Evolutionary conservation across 37 sponge, comb jelly and placozoan species (phyloP).

Genomic region (Theonella swinhoei): DNA sequence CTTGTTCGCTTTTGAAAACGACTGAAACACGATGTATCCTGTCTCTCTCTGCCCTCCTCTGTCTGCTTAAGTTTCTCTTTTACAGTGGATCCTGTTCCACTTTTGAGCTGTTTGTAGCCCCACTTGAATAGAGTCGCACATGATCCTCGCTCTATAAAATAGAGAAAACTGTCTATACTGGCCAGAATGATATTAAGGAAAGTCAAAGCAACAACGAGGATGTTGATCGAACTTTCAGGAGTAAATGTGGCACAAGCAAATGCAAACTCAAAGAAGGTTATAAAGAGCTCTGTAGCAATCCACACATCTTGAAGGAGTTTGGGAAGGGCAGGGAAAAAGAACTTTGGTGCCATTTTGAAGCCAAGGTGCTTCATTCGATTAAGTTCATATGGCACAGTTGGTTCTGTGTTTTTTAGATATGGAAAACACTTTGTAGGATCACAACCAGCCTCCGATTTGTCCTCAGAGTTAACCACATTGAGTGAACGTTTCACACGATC

Average conservation of each 20-base stretch:
- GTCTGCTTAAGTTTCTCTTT: background rate
- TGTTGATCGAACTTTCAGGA: background rate
- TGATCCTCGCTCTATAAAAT: constrained; percentile 7
- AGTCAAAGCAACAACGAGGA: background rate
- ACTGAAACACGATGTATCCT: background rate
- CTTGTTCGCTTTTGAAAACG: background rate
- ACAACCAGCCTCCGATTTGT: background rate
- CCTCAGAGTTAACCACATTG: background rate
- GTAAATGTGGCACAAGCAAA: background rate
- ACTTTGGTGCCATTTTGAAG: background rate
- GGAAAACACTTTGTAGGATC: background rate
- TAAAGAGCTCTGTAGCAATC: constrained; percentile 8
- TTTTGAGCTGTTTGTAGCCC: background rate
- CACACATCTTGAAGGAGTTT: constrained; percentile 11
- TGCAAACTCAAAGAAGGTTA: constrained; percentile 4
- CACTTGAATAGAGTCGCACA: background rate
- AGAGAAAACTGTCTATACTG: constrained; percentile 26
- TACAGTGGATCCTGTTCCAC: background rate
- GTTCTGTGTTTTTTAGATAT: background rate
- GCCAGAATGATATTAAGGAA: background rate
- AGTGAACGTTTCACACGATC: background rate
- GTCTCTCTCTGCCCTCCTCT: background rate
- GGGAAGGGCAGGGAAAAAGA: constrained; percentile 31
- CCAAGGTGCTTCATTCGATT: constrained; percentile 3
- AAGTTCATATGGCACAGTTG: background rate